phyloP scores from a whole-genome alignment of 2,113 vertebrate species.

The Nothocercus nigrocapillus region DNA sequence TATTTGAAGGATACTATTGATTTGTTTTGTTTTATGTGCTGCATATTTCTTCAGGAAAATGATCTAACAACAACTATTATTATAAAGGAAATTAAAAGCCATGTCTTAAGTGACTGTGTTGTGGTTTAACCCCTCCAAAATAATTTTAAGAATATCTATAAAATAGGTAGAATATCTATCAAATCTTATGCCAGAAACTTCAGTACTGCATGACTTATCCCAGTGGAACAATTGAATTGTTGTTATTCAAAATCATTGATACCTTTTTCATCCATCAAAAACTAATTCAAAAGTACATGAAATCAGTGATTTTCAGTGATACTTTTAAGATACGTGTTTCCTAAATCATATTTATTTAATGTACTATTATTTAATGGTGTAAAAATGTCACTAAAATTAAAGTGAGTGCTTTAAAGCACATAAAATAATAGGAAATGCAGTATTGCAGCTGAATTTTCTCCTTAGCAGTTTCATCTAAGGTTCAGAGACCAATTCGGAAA shows the following conservation, averaged over 20 bases:
- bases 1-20: background rate
- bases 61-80: background rate
- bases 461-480: background rate
- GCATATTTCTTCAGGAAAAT: background rate
- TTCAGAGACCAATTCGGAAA: background rate
- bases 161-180: background rate
- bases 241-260: slow-evolving; percentile 4
- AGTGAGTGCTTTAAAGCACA: slow-evolving; percentile 17
- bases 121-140: slow-evolving; percentile 30
- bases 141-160: slow-evolving; percentile 1
- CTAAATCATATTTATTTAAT: slow-evolving; percentile 52
- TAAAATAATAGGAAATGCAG: background rate
- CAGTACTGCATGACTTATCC: slow-evolving; percentile 23
- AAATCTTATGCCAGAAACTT: slow-evolving; percentile 3
- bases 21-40: background rate
- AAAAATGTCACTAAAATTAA: slow-evolving; percentile 28
- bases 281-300: slow-evolving; percentile 41
- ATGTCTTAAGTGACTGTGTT: background rate
- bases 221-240: slow-evolving; percentile 21
- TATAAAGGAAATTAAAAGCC: slow-evolving; percentile 31
- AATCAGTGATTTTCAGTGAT: slow-evolving; percentile 51
- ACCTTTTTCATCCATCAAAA: slow-evolving; percentile 16
- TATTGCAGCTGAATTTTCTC: background rate
- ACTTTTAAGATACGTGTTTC: slow-evolving; percentile 39
- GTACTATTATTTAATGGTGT: slow-evolving; percentile 8